These are phyloP conservation scores for Linhomoeus sp. DNA, from an alignment of 2,888 invertebrate species.

Conservation along the genomic window DNA sequence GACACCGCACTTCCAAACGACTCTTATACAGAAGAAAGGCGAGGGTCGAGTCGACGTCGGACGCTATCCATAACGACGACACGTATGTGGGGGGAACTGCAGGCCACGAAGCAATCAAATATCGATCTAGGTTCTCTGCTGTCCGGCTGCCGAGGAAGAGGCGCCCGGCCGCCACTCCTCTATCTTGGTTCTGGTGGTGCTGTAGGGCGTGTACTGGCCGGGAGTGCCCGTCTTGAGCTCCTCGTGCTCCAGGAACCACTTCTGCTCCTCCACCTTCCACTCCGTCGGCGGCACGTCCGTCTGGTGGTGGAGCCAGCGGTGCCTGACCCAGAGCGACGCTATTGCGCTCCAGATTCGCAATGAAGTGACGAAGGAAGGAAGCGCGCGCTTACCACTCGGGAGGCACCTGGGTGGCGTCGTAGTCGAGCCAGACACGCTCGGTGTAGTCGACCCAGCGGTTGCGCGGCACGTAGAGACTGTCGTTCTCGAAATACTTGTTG, in stretches of 20 bases:
- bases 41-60: too few species aligned
- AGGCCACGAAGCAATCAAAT: too few species aligned
- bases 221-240: background rate
- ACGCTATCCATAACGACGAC: too few species aligned
- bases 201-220: slow-evolving; percentile 58
- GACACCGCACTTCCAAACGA: too few species aligned
- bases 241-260: slow-evolving; percentile 60
- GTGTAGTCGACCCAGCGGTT: slow-evolving; percentile 87
- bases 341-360: background rate
- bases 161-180: slow-evolving; percentile 55
- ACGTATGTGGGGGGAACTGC: too few species aligned
- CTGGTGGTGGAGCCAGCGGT: slow-evolving; percentile 89
- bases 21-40: too few species aligned
- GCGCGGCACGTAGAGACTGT: slow-evolving; percentile 37
- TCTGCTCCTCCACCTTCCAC: slow-evolving; percentile 48
- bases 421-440: slow-evolving; percentile 51
- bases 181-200: slow-evolving; percentile 65
- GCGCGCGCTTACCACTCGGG: slow-evolving; percentile 58
- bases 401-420: slow-evolving; percentile 66
- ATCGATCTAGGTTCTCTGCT: too few species aligned
- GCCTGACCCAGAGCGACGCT: slow-evolving; percentile 26
- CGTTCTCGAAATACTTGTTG: slow-evolving; percentile 37
- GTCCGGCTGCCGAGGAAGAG: too few species aligned
- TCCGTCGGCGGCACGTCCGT: slow-evolving; percentile 46
- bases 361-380: background rate